Evolutionary conservation across 2,113 vertebrate genomes (phyloP).

Genomic region (Microcebus murinus): DNA sequence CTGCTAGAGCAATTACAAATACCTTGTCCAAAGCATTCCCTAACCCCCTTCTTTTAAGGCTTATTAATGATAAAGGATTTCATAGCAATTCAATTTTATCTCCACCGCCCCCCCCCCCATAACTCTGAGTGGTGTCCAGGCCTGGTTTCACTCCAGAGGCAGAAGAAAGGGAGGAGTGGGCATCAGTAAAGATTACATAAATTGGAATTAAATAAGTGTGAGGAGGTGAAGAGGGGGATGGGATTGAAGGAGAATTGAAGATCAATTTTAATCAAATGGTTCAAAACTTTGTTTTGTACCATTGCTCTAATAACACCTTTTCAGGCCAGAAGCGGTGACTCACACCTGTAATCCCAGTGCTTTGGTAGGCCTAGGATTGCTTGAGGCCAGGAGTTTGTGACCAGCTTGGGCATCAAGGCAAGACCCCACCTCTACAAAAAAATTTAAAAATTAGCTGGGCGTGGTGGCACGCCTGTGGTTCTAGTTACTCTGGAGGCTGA

Average conservation of each 20-base stretch:
- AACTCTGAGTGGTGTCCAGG: neutral
- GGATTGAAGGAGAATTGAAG: neutral
- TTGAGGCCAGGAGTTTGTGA: too few relatives aligned
- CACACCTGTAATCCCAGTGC: too few relatives aligned
- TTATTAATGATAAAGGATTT: neutral
- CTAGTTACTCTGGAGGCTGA: too few relatives aligned
- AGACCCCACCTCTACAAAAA: too few relatives aligned
- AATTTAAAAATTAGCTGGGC: too few relatives aligned
- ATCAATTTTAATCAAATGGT: neutral
- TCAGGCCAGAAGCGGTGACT: too few relatives aligned
- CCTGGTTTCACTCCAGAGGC: neutral
- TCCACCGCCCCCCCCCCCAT: accelerated
- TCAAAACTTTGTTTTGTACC: neutral
- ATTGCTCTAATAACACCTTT: neutral
- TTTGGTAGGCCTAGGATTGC: too few relatives aligned
- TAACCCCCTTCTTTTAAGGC: neutral
- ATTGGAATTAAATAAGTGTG: neutral
- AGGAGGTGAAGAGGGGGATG: neutral
- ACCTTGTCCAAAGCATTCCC: neutral
- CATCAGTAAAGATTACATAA: neutral
- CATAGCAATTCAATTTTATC: neutral
- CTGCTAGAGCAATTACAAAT: neutral
- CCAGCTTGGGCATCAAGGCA: too few relatives aligned
- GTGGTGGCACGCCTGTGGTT: too few relatives aligned
- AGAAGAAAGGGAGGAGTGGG: neutral